Percentiles rank a stretch among this genome's conserved stretches.
phyloP scores from a whole-genome alignment of 2,797 vertebrate genomes.

The Steatocranus sp. region DNA sequence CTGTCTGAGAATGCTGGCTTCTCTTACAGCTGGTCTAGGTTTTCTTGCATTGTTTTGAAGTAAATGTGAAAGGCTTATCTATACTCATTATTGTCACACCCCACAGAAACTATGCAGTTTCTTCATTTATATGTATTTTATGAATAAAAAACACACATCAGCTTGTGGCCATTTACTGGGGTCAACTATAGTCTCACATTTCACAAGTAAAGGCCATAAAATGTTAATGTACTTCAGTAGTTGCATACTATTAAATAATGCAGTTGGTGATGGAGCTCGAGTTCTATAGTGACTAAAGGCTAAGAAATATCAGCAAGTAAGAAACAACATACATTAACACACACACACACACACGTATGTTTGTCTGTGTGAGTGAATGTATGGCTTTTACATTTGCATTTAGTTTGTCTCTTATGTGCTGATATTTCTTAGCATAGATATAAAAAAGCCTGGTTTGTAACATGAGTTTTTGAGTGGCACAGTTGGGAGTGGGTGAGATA shows the following conservation, averaged over 20 bases:
- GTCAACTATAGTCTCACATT: constrained; percentile 45
- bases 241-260: constrained; percentile 49
- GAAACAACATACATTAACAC: background rate
- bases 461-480: background rate
- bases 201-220: constrained; percentile 45
- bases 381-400: background rate
- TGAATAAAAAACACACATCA: background rate
- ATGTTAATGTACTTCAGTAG: constrained; percentile 53
- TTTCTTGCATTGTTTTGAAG: background rate
- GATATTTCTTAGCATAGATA: background rate
- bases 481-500: background rate
- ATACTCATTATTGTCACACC: background rate
- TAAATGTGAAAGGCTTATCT: background rate
- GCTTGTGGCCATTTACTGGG: background rate
- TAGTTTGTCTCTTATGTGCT: background rate
- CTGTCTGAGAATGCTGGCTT: background rate
- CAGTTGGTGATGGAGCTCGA: background rate
- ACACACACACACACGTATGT: background rate
- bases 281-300: background rate
- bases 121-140: background rate
- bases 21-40: background rate
- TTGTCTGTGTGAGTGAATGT: background rate
- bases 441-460: background rate
- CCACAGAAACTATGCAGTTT: background rate
- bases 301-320: background rate